Evolutionary conservation across 1,140 invertebrate species (phyloP).

Genomic region (Trachymyrmex septentrionalis): DNA sequence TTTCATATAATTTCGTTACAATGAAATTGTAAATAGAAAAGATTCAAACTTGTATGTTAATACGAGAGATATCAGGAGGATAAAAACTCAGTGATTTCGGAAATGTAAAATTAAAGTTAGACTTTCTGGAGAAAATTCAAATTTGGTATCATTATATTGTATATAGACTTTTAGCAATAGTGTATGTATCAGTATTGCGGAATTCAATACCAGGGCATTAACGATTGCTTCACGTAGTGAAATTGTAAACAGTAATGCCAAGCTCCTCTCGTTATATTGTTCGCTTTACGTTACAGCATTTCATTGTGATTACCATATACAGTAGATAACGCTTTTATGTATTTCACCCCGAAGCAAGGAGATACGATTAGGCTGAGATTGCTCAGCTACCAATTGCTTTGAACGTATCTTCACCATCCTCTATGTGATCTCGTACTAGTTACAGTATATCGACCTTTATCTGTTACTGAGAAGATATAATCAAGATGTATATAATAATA

Average conservation of each 20-base stretch:
- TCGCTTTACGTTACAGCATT: slow-evolving; percentile 27
- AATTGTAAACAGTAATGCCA: slow-evolving; percentile 7
- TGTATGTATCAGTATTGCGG: not conserved
- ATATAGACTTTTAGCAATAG: not conserved
- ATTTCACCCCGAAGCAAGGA: slow-evolving; percentile 36
- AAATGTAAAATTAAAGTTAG: too few relatives aligned
- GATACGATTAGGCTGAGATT: slow-evolving; percentile 46
- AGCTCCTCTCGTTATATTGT: not conserved
- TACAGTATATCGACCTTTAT: slow-evolving; percentile 32
- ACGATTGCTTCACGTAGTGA: not conserved
- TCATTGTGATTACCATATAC: slow-evolving; percentile 48
- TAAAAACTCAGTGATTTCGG: too few relatives aligned
- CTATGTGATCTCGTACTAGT: slow-evolving; percentile 8
- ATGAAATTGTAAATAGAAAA: not conserved
- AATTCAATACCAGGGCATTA: not conserved
- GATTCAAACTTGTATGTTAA: too few relatives aligned
- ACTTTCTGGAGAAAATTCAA: too few relatives aligned
- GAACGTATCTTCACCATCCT: slow-evolving; percentile 38
- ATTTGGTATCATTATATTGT: too few relatives aligned
- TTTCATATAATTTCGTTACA: not conserved
- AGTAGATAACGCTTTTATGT: slow-evolving; percentile 55
- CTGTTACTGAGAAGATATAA: not conserved
- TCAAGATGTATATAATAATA: not conserved
- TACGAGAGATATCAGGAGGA: too few relatives aligned
- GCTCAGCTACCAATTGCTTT: slow-evolving; percentile 58